phyloP scores from a whole-genome alignment of 2,797 vertebrate genomes.

The Sebastes elongatus region DNA sequence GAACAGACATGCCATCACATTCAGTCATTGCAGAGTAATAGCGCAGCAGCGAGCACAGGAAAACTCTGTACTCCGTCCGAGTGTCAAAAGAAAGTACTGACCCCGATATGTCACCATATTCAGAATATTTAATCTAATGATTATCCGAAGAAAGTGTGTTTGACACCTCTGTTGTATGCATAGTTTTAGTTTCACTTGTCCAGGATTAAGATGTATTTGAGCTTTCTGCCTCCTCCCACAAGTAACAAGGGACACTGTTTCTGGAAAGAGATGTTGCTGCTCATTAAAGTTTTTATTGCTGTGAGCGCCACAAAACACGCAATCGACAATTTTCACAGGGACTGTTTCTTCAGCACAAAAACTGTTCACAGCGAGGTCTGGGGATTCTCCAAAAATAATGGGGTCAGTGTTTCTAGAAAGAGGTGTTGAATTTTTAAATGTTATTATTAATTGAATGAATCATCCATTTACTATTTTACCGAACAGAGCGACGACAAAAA shows the following conservation, averaged over 20 bases:
- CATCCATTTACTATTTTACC: background rate
- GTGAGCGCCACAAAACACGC: background rate
- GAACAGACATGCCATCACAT: conserved; percentile 53
- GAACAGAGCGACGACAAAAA: background rate
- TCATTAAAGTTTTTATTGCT: conserved; percentile 21
- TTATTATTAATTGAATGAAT: background rate
- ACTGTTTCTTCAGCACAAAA: conserved; percentile 3
- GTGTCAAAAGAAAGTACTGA: conserved; percentile 27
- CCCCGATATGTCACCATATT: conserved; percentile 21
- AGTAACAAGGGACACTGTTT: background rate
- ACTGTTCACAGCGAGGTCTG: background rate
- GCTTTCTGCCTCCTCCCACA: background rate
- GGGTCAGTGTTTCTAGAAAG: background rate
- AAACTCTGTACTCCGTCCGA: conserved; percentile 31
- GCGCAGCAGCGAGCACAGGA: conserved; percentile 14
- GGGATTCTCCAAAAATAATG: background rate
- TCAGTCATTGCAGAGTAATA: conserved; percentile 16
- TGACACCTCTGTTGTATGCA: background rate
- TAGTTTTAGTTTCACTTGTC: background rate
- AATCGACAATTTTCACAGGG: conserved; percentile 11
- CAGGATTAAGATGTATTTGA: background rate
- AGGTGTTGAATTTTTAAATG: background rate
- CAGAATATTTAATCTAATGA: background rate
- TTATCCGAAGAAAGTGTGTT: background rate
- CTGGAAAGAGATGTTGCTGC: conserved; percentile 2